phyloP scores from a whole-genome alignment of 2,888 invertebrate genomes.

The Athalia circularis region DNA sequence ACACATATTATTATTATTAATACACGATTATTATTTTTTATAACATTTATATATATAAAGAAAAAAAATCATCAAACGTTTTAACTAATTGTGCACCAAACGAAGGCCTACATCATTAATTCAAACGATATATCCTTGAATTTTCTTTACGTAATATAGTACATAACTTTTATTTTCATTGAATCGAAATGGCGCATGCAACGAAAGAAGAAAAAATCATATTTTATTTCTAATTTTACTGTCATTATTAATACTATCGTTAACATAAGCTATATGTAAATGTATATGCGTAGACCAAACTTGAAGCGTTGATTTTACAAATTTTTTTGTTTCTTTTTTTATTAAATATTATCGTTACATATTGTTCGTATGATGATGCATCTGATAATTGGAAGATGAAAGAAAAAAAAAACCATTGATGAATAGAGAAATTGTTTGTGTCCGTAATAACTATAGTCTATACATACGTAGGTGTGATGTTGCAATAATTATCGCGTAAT shows the following conservation, averaged over 20 bases:
- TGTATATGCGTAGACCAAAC: slow-evolving; percentile 21
- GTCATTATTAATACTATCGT: too few species aligned
- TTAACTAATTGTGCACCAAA: too few species aligned
- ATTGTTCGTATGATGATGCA: slow-evolving; percentile 3
- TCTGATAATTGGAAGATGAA: background rate
- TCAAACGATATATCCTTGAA: too few species aligned
- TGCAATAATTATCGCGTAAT: slow-evolving; percentile 5
- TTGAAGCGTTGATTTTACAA: background rate
- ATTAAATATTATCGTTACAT: background rate
- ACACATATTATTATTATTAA: slow-evolving; percentile 9
- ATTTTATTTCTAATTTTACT: background rate
- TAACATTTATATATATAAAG: background rate
- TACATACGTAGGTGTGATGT: slow-evolving; percentile 2
- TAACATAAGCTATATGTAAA: background rate
- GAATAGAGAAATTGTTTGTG: background rate
- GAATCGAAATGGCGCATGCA: background rate
- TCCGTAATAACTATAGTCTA: slow-evolving; percentile 1
- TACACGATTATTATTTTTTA: background rate
- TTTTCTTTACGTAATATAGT: too few species aligned
- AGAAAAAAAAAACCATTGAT: background rate
- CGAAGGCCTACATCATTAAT: too few species aligned
- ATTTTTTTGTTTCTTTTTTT: background rate
- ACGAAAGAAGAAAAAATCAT: background rate
- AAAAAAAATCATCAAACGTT: too few species aligned
- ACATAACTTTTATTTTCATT: too few species aligned